A percentile compares a stretch with the other conserved stretches of the same genome.
phyloP scores from a whole-genome alignment of 2,888 invertebrate genomes.

The Sinohyriopsis cumingii region DNA sequence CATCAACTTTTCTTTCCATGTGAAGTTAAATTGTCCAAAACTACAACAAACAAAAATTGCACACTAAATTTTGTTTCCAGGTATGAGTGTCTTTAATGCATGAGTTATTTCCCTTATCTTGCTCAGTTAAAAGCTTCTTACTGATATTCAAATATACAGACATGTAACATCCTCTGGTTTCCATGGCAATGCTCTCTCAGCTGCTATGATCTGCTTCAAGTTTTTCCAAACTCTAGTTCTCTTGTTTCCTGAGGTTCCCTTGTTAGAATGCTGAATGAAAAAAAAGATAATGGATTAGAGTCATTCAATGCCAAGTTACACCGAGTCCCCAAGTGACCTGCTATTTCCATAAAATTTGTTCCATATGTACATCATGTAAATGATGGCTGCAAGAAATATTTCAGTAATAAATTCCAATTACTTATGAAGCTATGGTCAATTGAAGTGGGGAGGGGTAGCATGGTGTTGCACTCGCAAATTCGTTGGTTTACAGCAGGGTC shows the following conservation, averaged over 20 bases:
- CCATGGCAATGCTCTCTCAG: conserved; percentile 86
- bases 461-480: too few species aligned
- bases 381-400: too few species aligned
- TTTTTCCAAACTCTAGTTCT: conserved; percentile 92
- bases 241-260: conserved; percentile 70
- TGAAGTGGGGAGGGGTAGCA: too few species aligned
- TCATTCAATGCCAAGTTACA: not conserved
- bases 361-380: too few species aligned
- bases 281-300: conserved; percentile 4
- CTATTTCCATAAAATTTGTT: too few species aligned
- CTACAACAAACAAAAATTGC: not conserved
- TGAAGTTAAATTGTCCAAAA: too few species aligned
- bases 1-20: too few species aligned
- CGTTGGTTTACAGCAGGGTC: too few species aligned
- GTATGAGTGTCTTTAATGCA: not conserved
- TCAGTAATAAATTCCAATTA: too few species aligned
- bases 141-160: conserved; percentile 72
- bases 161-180: conserved; percentile 84
- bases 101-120: not conserved
- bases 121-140: not conserved
- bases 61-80: not conserved
- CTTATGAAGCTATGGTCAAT: too few species aligned
- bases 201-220: conserved; percentile 88
- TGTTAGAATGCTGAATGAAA: conserved; percentile 72
- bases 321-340: too few species aligned